Evolutionary conservation across 2,113 vertebrate species (phyloP).

Genomic region (Pitta sordida): DNA sequence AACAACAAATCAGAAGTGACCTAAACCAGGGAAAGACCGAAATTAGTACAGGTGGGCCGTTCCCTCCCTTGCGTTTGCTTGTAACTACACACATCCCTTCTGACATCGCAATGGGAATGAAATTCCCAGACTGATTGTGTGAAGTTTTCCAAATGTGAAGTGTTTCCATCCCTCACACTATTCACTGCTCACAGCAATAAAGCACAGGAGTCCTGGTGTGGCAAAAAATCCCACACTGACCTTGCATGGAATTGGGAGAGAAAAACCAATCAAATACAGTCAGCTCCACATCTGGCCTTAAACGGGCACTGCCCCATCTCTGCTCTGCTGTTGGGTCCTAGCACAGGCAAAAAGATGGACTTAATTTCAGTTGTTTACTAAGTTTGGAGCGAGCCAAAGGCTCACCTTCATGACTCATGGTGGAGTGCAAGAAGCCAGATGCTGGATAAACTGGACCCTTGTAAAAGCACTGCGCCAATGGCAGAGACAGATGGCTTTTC

Average conservation of each 20-base stretch:
- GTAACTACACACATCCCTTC: background rate
- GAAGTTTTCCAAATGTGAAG: background rate
- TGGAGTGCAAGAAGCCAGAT: background rate
- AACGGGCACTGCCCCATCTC: background rate
- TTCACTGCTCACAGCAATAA: background rate
- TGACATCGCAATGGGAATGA: background rate
- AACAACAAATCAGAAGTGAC: background rate
- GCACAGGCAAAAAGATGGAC: background rate
- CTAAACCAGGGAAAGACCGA: background rate
- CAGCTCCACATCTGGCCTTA: background rate
- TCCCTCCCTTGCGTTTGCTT: background rate
- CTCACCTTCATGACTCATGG: background rate
- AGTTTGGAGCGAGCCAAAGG: background rate
- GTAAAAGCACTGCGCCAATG: background rate
- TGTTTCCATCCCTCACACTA: background rate
- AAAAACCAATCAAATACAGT: background rate
- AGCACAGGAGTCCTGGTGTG: background rate
- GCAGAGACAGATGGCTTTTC: background rate
- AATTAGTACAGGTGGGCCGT: background rate
- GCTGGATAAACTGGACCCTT: background rate
- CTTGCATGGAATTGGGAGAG: background rate
- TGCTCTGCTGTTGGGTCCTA: background rate
- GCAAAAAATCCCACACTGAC: fast-evolving
- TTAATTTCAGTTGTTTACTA: background rate
- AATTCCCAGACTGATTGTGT: background rate